Base-by-base conservation (phyloP, 2,113 vertebrate genomes). In the Rhynchomys soricoides region DNA sequence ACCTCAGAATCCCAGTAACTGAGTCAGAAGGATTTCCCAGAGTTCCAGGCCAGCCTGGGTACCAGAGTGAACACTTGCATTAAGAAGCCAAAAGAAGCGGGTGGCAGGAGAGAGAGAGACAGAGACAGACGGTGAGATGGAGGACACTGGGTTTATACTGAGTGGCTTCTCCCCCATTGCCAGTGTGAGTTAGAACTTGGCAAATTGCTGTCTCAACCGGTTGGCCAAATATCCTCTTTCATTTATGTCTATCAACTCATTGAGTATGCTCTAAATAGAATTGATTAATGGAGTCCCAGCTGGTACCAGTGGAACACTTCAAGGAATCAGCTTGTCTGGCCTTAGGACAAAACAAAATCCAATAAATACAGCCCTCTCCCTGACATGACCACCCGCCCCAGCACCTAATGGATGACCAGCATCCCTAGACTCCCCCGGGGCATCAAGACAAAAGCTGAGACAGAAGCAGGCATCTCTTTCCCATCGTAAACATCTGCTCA, bases 281-380 rank as follows among this genome's bases (percentile, higher is more conserved):
- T 43, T 87, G 43, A 89, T 73, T 48, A 16, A 93, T 17, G 52
- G 43, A 40, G 66, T 75, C 79, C 71, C 89, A 86, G 92, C 68
- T 89, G 81, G 16, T 64, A 68, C 88, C 10, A 92, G 78, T 68
- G 55, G 86, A 95, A 91, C 7, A 64, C 57, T 64, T 93, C 40
- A 45, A 94, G 90, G 50, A 66, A 90, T 73, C 85, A 74, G 66
- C 5, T 48, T 1, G 2, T 48, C 92, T 22, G 40, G 78, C n/a
- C 71, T 82, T 45, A 40, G 50, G 17, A 78, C 40, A 52, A n/a
- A 73, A 34, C 3, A 9, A 93, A 89, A 88, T 66, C 43, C 52
- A 16, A 55, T 48, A 29, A 86, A 57, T 43, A 45, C 43, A 37
- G 21, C 16, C 24, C 17, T 16, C 16, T 45, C 40, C 10, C 31